Evolutionary conservation across 2,797 vertebrate genomes (phyloP).

Genomic region (Tympanoctomys barrerae): DNA sequence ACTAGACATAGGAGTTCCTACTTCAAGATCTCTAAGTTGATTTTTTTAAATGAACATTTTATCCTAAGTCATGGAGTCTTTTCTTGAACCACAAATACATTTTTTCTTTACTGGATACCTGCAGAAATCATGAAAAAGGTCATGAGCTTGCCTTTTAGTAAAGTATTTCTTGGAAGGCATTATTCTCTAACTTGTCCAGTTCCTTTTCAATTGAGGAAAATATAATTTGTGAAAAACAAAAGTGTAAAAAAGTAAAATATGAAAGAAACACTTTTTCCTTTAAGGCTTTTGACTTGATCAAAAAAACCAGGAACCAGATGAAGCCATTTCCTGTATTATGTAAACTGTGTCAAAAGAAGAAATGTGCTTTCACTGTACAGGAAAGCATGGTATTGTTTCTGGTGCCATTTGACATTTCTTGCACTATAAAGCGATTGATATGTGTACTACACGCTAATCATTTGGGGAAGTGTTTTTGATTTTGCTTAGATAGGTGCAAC

Average conservation of each 20-base stretch:
- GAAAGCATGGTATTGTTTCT: conserved; percentile 40
- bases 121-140: conserved; percentile 46
- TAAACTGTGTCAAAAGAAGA: conserved; percentile 46
- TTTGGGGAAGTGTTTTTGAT: conserved; percentile 81
- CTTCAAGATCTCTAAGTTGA: background rate
- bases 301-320: conserved; percentile 81
- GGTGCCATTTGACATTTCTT: conserved; percentile 61
- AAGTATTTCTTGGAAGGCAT: conserved; percentile 44
- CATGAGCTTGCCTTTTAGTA: background rate
- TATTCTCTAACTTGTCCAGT: background rate
- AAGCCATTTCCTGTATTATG: conserved; percentile 75
- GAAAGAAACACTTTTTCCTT: conserved; percentile 80
- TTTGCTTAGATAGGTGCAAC: conserved; percentile 81
- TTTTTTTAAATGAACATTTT: conserved; percentile 50
- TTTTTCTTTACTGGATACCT: background rate
- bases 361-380: conserved; percentile 74
- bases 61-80: conserved; percentile 32
- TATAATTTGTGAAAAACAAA: conserved; percentile 74
- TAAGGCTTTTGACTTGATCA: conserved; percentile 80
- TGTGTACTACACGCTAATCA: conserved; percentile 65
- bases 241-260: conserved; percentile 69
- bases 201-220: conserved; percentile 77
- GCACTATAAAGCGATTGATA: conserved; percentile 59
- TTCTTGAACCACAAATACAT: background rate
- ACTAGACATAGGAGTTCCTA: background rate